phyloP scores from a whole-genome alignment of 2,113 vertebrate genomes.

The Accipiter cooperii region DNA sequence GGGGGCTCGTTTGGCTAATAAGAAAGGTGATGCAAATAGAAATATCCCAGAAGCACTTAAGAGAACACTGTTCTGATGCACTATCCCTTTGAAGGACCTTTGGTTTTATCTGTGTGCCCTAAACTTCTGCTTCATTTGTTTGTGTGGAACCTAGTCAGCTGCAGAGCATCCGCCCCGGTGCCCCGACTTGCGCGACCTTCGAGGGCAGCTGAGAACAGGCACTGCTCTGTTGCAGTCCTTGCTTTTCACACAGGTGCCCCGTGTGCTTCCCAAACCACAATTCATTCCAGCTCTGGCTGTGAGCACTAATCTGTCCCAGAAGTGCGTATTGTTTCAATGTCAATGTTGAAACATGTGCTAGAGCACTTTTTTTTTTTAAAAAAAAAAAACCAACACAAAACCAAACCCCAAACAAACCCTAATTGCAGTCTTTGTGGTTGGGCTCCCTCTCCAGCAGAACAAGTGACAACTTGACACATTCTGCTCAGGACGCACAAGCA shows the following conservation, averaged over 20 bases:
- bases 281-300: not conserved
- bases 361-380: not conserved
- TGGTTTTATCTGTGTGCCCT: not conserved
- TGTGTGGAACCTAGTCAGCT: not conserved
- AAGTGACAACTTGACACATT: conserved; percentile 54
- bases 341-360: conserved; percentile 29
- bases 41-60: not conserved
- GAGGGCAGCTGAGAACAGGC: not conserved
- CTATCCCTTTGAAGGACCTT: not conserved
- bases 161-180: not conserved
- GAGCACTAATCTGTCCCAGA: conserved; percentile 16
- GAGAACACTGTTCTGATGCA: not conserved
- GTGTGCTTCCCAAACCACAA: not conserved
- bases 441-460: conserved; percentile 20
- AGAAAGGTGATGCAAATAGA: conserved; percentile 28
- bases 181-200: not conserved
- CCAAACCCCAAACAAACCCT: conserved; percentile 23
- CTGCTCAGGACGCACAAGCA: not conserved
- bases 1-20: not conserved
- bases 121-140: not conserved
- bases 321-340: conserved; percentile 21
- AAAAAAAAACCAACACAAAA: not conserved
- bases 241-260: conserved; percentile 2
- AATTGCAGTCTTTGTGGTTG: not conserved
- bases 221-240: not conserved